Conservation (phyloP, 2,113 vertebrate genomes). For the Polyodon spathula region DNA sequence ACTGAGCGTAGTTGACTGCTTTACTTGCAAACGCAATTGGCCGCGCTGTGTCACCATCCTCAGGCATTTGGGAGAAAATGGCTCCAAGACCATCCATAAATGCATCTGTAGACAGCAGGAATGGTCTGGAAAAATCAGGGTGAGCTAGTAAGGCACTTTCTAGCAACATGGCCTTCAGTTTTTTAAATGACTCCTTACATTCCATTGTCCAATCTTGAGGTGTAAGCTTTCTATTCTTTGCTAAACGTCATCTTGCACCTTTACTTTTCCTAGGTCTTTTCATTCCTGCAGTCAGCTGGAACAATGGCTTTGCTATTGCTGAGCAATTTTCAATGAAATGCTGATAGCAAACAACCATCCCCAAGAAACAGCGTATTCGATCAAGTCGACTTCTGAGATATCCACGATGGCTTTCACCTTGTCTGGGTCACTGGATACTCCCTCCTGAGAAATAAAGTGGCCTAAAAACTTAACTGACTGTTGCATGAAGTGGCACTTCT, state of each 20-base stretch:
- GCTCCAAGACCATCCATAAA: no score
- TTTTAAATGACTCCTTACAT: no score
- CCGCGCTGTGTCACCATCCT: no score
- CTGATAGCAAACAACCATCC: constrained; percentile 21
- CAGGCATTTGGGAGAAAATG: no score
- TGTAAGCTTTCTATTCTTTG: background rate
- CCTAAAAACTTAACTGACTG: background rate
- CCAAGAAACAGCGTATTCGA: constrained; percentile 12
- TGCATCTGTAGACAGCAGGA: no score
- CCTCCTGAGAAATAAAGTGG: constrained; percentile 2
- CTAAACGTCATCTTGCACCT: no score
- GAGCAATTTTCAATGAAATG: constrained; percentile 8
- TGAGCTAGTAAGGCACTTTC: no score
- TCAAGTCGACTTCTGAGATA: constrained; percentile 9
- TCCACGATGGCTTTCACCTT: constrained; percentile 10
- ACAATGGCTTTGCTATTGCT: background rate
- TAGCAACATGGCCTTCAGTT: no score
- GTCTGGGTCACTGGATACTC: constrained; percentile 12
- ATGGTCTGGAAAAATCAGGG: no score
- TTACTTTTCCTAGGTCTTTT: background rate
- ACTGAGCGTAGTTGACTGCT: no score
- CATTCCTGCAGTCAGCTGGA: background rate
- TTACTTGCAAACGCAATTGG: no score
- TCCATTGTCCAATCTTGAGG: background rate
- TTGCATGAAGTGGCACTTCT: background rate